A percentile compares a stretch with the other conserved stretches of the same genome.
Conservation (phyloP, 2,113 vertebrate species). For the Theristicus caerulescens region DNA sequence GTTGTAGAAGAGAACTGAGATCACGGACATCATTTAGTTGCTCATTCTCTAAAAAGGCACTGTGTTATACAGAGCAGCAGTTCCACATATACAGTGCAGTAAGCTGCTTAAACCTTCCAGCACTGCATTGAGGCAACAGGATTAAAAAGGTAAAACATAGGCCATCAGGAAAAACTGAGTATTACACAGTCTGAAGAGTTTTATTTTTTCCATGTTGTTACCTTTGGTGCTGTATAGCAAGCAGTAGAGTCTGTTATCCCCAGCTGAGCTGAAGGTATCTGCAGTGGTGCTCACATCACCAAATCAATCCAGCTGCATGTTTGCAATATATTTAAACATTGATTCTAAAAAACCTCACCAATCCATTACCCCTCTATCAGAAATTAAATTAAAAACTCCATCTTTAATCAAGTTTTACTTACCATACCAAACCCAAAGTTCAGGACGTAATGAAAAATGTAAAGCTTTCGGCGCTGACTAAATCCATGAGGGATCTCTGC, state of each 20-base stretch:
- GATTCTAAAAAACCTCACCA: background rate
- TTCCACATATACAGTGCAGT: background rate
- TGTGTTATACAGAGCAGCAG: background rate
- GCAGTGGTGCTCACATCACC: background rate
- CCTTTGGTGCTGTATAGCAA: background rate
- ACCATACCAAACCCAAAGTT: conserved; percentile 19
- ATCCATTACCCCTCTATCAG: background rate
- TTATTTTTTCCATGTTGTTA: background rate
- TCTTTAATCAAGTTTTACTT: conserved; percentile 8
- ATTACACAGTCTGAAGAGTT: background rate
- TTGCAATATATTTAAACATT: background rate
- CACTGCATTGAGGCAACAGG: background rate
- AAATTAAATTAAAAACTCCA: background rate
- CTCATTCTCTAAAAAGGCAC: background rate
- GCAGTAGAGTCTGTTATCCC: background rate
- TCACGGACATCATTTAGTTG: background rate
- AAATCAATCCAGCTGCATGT: background rate
- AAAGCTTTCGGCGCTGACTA: background rate
- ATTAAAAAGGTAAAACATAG: background rate
- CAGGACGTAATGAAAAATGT: background rate
- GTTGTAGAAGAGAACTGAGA: background rate
- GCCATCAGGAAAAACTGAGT: background rate
- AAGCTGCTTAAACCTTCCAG: background rate
- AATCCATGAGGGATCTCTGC: conserved; percentile 35
- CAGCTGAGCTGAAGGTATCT: background rate